Evolutionary conservation across 2,888 invertebrate genomes (phyloP).

Genomic region (Scaeva pyrastri): DNA sequence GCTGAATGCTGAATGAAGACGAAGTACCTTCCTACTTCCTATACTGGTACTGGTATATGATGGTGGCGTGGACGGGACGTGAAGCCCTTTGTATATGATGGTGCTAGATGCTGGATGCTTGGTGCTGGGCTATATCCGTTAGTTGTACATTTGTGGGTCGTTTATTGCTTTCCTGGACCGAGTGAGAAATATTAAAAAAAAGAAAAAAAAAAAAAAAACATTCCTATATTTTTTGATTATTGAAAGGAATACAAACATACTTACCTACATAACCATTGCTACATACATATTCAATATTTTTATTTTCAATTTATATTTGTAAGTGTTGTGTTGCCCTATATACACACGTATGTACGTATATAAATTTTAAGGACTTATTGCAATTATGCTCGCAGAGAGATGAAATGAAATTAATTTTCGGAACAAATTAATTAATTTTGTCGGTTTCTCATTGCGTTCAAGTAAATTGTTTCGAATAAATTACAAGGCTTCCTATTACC

Average conservation of each 20-base stretch:
- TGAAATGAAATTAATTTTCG: too few relatives aligned
- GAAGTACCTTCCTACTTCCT: background rate
- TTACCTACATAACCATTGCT: too few relatives aligned
- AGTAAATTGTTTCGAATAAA: too few relatives aligned
- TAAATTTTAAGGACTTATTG: constrained; percentile 1
- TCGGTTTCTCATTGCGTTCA: too few relatives aligned
- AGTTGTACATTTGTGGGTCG: constrained; percentile 43
- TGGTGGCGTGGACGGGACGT: constrained; percentile 5
- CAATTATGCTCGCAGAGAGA: background rate
- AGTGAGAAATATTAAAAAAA: constrained; percentile 25
- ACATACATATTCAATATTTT: background rate
- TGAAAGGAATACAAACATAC: background rate
- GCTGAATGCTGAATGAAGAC: constrained; percentile 4
- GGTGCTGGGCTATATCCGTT: constrained; percentile 13
- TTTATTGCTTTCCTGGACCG: constrained; percentile 61
- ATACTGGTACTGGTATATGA: too few relatives aligned
- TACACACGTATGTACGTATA: too few relatives aligned
- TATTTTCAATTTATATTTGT: background rate
- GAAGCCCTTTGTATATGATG: constrained; percentile 23
- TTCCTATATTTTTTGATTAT: background rate
- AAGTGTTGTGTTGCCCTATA: constrained; percentile 1
- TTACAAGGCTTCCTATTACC: too few relatives aligned
- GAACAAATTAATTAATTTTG: too few relatives aligned
- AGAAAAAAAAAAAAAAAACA: constrained; percentile 13
- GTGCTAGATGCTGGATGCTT: background rate